These are phyloP conservation scores for Collichthys lucidus DNA, from an alignment of 2,113 vertebrate genomes.

Conservation along the genomic window DNA sequence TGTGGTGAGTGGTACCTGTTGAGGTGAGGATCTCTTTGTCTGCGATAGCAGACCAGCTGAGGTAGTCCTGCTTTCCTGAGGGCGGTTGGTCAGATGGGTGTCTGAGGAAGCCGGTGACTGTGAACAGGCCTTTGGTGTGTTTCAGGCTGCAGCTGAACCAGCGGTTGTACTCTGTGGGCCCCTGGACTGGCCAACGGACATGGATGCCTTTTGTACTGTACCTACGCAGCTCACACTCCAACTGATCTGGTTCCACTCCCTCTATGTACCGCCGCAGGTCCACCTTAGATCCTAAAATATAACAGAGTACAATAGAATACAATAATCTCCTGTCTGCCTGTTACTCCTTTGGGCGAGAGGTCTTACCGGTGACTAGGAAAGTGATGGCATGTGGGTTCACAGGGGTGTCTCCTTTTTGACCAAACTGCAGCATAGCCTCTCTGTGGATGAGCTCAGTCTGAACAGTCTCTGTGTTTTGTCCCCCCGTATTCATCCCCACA, in stretches of 20 bases:
- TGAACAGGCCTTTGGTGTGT: slow-evolving; percentile 70
- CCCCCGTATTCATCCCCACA: fast-evolving
- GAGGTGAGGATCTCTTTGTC: slow-evolving; percentile 70
- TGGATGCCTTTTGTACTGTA: slow-evolving; percentile 76
- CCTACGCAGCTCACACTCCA: slow-evolving; percentile 81
- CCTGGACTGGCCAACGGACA: slow-evolving; percentile 78
- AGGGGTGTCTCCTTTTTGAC: slow-evolving; percentile 70
- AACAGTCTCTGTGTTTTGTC: background rate
- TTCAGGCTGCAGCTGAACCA: slow-evolving; percentile 81
- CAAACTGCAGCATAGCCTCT: slow-evolving; percentile 81
- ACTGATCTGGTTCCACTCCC: slow-evolving; percentile 36
- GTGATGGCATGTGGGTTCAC: slow-evolving; percentile 74
- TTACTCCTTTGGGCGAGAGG: background rate
- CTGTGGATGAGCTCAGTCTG: slow-evolving; percentile 59
- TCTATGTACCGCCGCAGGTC: slow-evolving; percentile 73
- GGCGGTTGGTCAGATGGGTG: slow-evolving; percentile 59
- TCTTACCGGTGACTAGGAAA: slow-evolving; percentile 80
- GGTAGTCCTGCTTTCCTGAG: slow-evolving; percentile 43
- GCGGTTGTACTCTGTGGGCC: slow-evolving; percentile 48
- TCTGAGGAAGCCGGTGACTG: slow-evolving; percentile 75
- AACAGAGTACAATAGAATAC: background rate
- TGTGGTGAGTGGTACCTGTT: slow-evolving; percentile 72
- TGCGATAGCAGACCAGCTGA: slow-evolving; percentile 51
- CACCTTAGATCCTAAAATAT: slow-evolving; percentile 71
- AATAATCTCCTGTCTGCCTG: background rate